Conservation (phyloP, 2,113 vertebrate genomes). For the Notechis scutatus region DNA sequence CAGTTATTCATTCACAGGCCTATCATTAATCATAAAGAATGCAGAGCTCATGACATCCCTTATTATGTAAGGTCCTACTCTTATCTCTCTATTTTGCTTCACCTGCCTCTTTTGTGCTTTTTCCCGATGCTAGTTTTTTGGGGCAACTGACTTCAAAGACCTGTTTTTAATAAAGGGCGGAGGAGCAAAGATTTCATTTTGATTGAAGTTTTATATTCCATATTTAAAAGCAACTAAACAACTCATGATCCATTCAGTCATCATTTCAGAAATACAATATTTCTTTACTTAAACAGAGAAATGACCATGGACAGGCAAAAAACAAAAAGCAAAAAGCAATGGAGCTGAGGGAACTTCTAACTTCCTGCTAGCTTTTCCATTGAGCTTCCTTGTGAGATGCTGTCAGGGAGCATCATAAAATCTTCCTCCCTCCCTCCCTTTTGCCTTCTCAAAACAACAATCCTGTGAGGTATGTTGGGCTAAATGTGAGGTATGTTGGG, state of each 20-base stretch:
- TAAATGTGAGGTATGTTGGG: neutral
- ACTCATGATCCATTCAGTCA: neutral
- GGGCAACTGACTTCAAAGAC: conserved; percentile 38
- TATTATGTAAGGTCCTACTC: conserved; percentile 39
- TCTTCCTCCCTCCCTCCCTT: neutral
- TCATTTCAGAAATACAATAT: neutral
- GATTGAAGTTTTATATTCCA: neutral
- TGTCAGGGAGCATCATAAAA: neutral
- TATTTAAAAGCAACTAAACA: neutral
- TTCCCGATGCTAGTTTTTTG: conserved; percentile 24
- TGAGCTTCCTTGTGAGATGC: neutral
- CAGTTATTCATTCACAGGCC: conserved; percentile 56
- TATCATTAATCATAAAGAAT: conserved; percentile 59
- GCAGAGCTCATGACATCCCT: conserved; percentile 30
- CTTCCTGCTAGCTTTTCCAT: neutral
- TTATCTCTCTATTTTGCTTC: conserved; percentile 36
- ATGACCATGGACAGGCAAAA: neutral
- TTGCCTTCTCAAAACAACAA: neutral
- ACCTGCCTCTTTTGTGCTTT: conserved; percentile 21
- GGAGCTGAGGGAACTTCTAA: neutral
- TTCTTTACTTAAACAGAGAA: neutral
- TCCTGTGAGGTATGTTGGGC: neutral
- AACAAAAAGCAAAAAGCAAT: neutral
- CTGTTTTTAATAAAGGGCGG: neutral
- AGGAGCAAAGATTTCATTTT: neutral